phyloP scores from a whole-genome alignment of 2,797 vertebrate species.

The Xiphorhynchus erythropygius region DNA sequence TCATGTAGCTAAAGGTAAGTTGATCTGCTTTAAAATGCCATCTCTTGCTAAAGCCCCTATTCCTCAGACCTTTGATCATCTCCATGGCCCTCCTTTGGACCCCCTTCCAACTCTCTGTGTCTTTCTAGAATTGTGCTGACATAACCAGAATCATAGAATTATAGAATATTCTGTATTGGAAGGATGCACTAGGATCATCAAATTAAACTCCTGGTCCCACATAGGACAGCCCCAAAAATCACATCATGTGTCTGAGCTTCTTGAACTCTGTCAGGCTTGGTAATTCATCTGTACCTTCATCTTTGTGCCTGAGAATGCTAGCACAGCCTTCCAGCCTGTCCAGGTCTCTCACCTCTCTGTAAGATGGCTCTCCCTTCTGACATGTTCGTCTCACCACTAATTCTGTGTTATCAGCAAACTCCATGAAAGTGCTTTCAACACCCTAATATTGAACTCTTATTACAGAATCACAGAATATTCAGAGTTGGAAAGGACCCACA shows the following conservation, averaged over 20 bases:
- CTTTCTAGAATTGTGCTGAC: background rate
- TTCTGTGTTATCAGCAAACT: background rate
- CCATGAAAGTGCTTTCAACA: background rate
- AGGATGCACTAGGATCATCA: background rate
- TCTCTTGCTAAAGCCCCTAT: background rate
- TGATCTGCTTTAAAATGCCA: background rate
- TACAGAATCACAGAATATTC: background rate
- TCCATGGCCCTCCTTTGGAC: rapidly evolving
- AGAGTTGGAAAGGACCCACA: background rate
- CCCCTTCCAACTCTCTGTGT: background rate
- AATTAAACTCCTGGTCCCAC: background rate
- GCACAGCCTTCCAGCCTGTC: background rate
- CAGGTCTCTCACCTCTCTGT: background rate
- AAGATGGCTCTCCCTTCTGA: background rate
- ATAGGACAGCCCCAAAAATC: background rate
- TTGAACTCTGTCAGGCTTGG: background rate
- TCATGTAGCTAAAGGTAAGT: background rate
- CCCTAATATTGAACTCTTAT: background rate
- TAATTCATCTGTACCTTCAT: background rate
- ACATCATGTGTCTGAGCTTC: background rate
- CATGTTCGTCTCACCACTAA: rapidly evolving
- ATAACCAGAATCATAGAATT: background rate
- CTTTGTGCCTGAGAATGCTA: background rate
- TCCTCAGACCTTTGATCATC: background rate
- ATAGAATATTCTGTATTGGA: background rate